phyloP scores from a whole-genome alignment of 2,888 invertebrate species.

The Polymixis lichenea region DNA sequence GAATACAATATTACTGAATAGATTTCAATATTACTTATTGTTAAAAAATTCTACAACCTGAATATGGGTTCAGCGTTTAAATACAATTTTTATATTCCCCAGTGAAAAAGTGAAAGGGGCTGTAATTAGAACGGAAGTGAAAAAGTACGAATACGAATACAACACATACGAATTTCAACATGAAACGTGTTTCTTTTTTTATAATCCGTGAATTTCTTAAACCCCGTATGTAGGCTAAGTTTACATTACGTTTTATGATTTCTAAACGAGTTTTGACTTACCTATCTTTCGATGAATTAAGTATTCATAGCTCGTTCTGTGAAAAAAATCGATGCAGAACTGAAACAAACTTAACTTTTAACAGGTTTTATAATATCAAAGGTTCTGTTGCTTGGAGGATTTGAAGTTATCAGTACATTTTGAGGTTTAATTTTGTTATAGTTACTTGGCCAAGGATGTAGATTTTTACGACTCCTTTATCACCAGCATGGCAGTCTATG shows the following conservation, averaged over 20 bases:
- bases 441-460: neutral
- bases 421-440: neutral
- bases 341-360: neutral
- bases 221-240: neutral
- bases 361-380: neutral
- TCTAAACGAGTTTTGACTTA: neutral
- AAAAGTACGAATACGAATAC: no score
- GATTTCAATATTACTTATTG: constrained; percentile 9
- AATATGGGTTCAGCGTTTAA: constrained; percentile 39
- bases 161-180: neutral
- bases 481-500: no score
- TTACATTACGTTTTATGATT: constrained; percentile 4
- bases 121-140: neutral
- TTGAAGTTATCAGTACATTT: neutral
- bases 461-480: no score
- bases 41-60: constrained; percentile 25
- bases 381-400: neutral
- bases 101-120: neutral
- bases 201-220: neutral
- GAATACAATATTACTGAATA: neutral
- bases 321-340: neutral
- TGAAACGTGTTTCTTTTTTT: constrained; percentile 6
- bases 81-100: constrained; percentile 17
- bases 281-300: neutral
- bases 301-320: neutral